phyloP scores from a whole-genome alignment of 2,888 invertebrate species.

The Hyles lineata region DNA sequence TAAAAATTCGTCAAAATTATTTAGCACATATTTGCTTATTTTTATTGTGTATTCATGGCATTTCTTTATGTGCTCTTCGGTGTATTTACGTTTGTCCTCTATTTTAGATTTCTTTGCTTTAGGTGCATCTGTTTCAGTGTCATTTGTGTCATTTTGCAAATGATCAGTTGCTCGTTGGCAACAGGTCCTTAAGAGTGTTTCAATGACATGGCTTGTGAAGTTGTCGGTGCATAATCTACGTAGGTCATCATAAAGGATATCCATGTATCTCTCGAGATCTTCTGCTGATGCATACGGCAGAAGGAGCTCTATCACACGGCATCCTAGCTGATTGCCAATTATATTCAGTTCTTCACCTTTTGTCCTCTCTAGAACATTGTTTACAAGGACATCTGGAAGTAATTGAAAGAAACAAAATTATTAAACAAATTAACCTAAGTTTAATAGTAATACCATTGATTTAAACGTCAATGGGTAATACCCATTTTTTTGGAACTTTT shows the following conservation, averaged over 20 bases:
- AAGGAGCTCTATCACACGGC: slow-evolving; percentile 90
- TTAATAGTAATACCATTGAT: too few species aligned
- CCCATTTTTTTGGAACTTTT: too few species aligned
- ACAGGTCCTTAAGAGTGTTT: slow-evolving; percentile 86
- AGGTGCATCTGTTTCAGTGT: slow-evolving; percentile 47
- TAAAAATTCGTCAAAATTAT: slow-evolving; percentile 94
- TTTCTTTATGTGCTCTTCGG: slow-evolving; percentile 76
- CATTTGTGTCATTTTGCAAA: slow-evolving; percentile 51
- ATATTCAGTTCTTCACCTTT: slow-evolving; percentile 88
- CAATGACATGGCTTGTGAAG: slow-evolving; percentile 92
- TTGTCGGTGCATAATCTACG: slow-evolving; percentile 89
- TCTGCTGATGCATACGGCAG: slow-evolving; percentile 87
- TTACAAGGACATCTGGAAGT: slow-evolving; percentile 86
- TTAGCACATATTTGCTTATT: slow-evolving; percentile 90
- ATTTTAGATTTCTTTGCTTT: slow-evolving; percentile 63
- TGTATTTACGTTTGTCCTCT: slow-evolving; percentile 62
- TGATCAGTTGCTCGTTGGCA: slow-evolving; percentile 80
- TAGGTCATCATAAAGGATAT: slow-evolving; percentile 86
- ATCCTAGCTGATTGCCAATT: slow-evolving; percentile 92
- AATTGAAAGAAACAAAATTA: background rate
- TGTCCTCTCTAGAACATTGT: slow-evolving; percentile 91
- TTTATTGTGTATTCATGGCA: slow-evolving; percentile 88
- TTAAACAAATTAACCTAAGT: too few species aligned
- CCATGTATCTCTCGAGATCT: slow-evolving; percentile 86
- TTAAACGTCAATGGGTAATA: too few species aligned